Base-by-base conservation (phyloP, 30 jellyfish, hydroid and myxozoan species). In the Clytia hemisphaerica region DNA sequence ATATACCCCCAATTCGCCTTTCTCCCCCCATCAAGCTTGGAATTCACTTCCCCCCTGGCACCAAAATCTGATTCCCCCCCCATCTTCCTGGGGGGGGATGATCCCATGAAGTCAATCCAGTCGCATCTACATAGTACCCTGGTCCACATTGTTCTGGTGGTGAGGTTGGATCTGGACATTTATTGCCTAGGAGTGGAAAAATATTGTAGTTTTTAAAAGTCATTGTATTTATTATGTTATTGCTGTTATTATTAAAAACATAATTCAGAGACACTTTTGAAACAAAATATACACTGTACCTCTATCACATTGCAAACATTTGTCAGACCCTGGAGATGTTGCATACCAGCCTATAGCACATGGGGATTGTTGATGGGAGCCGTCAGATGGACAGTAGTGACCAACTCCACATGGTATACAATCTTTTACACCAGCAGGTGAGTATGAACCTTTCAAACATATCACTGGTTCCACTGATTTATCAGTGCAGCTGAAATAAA, bases 91-190 rank as follows among this genome's bases (percentile, higher is more conserved):
- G n/a, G n/a, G n/a, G n/a, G n/a, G n/a, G n/a, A n/a, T n/a, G n/a
- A n/a, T 48, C 38, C 49, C 95, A 84, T 14, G 49, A 44, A 12
- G 77, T 71, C 61, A 59, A 79, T 12, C 95, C 95, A 25, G 92
- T 77, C 12, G 87, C 85, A 69, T 77, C 95, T 1, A 67, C 77
- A 53, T 67, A 77, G 47, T 75, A 76, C 16, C 95, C 95, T 26
- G 87, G 62, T 14, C 74, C 83, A 42, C 95, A 84, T 40, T 60
- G 76, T 45, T 40, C 77, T 1, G 95, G 95, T 38, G 73, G 37
- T 19, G 60, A 53, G 55, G 30, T 29, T 22, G 46, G 62, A 34
- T 42, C 55, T 1, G 92, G 92, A 40, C 95, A 84, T 50, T 51
- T 65, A 49, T 42, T 28, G 27, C 95, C 95, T 84, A 58, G 25